Evolutionary conservation across 2,888 invertebrate species (phyloP).

Genomic region (Sesamia inferens): DNA sequence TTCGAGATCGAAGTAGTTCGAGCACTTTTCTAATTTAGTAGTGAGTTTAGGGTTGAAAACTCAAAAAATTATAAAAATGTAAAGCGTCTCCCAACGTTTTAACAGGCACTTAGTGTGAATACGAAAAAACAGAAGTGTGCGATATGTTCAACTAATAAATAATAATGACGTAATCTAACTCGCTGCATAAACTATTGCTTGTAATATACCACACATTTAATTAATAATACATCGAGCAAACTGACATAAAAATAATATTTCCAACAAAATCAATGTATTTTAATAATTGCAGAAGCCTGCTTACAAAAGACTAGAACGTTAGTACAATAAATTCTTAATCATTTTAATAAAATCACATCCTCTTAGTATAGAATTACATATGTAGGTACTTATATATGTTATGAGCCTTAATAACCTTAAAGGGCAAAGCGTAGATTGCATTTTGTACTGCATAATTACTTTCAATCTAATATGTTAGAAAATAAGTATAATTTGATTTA

Average conservation of each 20-base stretch:
- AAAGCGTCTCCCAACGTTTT: conserved; percentile 59
- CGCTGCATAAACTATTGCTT: conserved; percentile 16
- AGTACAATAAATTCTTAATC: conserved; percentile 34
- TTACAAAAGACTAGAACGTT: conserved; percentile 30
- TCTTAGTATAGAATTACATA: conserved; percentile 33
- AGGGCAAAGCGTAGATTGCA: conserved; percentile 11
- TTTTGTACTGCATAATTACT: conserved; percentile 13
- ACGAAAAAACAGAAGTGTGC: conserved; percentile 46
- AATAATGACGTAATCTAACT: conserved; percentile 9
- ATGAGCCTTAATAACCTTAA: conserved; percentile 17
- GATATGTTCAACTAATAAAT: conserved; percentile 27
- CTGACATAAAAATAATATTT: not conserved
- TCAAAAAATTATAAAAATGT: conserved; percentile 27
- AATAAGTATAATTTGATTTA: conserved; percentile 5
- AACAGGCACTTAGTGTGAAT: conserved; percentile 76
- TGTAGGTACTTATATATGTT: not conserved
- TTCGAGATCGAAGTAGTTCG: not conserved
- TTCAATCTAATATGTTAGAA: not conserved
- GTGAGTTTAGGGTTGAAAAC: conserved; percentile 16
- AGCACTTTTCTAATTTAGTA: conserved; percentile 21
- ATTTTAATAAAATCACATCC: conserved; percentile 47
- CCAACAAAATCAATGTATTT: conserved; percentile 1
- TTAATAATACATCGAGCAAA: conserved; percentile 3
- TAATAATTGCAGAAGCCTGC: conserved; percentile 32
- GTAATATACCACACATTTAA: conserved; percentile 11